Base-by-base conservation (phyloP, 2,113 vertebrate species). In the Tachycineta bicolor region DNA sequence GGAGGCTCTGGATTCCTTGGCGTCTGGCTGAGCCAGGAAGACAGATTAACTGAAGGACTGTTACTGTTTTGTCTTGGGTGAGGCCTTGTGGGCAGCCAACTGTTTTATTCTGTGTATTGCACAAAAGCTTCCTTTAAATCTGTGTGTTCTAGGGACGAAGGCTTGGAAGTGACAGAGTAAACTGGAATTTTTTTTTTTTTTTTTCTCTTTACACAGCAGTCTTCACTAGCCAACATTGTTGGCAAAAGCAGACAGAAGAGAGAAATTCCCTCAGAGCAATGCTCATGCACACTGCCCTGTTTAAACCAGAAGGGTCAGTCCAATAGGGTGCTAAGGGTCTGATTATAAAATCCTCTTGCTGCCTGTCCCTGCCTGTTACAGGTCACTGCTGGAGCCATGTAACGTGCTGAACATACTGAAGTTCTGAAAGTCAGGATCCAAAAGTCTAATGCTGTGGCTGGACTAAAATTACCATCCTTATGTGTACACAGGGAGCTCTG, bases 31-130 rank as follows among this genome's bases (percentile, higher is more conserved):
- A 89, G 69, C 31, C 90, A 90, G 65, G 76, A 56, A 89, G 65
- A 75, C 11, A 90, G 88, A 90, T 94, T 81, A 88, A 84, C 71
- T 89, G 90, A 94, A 95, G 68, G 52, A 56, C 79, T 88, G 29
- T 89, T 92, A 64, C 65, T 94, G 76, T 94, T 97, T 92, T 96
- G 88, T 93, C 93, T 93, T 94, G 90, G 83, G 83, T 89, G 93
- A 94, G 90, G 90, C 37, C 76, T 94, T 83, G 75, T 93, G 80
- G 83, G 88, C 83, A 95, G 93, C 68, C 73, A 86, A 76, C 58
- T 90, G 86, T 29, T 94, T 90, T 68, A 90, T 89, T 96, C 84
- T 79, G 69, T 89, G 50, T 78, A 46, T 52, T 92, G 78, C 69
- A 86, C 41, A 81, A 83, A 95, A 90, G 19, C 33, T 83, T 94